Evolutionary conservation across 2,797 vertebrate genomes (phyloP).

Genomic region (Furcifer pardalis): DNA sequence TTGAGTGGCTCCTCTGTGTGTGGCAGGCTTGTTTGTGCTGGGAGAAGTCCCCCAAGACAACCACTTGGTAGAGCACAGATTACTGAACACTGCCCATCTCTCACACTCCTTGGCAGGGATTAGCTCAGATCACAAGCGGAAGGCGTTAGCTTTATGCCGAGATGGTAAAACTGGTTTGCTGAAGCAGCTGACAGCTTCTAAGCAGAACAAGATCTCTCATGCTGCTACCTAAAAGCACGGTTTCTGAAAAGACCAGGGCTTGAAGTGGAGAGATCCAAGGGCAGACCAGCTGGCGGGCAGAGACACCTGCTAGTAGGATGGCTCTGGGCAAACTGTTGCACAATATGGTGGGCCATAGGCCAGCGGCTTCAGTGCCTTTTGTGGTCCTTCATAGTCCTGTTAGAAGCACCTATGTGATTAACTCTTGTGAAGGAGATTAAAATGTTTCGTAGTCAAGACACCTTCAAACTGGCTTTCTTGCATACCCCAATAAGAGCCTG

Average conservation of each 20-base stretch:
- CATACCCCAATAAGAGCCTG: no score
- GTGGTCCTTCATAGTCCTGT: background rate
- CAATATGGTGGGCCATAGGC: background rate
- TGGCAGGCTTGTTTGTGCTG: conserved; percentile 21
- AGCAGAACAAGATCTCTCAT: background rate
- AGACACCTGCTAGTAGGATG: background rate
- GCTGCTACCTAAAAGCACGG: background rate
- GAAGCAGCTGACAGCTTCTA: background rate
- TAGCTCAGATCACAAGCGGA: background rate
- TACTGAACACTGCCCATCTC: background rate
- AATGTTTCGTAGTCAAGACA: no score
- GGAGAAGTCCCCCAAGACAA: background rate
- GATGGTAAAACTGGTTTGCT: background rate
- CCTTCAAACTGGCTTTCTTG: no score
- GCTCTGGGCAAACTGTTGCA: background rate
- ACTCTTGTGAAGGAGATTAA: background rate
- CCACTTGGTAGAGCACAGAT: background rate
- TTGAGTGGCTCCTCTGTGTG: conserved; percentile 21
- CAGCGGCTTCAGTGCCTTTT: background rate
- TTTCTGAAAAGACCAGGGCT: background rate
- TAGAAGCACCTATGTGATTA: background rate
- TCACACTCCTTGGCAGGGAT: background rate
- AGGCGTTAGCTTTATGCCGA: conserved; percentile 7
- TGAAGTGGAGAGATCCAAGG: background rate
- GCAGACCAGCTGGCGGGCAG: no score